phyloP scores from a whole-genome alignment of 2,888 invertebrate species.

The Deroplatys truncata region DNA sequence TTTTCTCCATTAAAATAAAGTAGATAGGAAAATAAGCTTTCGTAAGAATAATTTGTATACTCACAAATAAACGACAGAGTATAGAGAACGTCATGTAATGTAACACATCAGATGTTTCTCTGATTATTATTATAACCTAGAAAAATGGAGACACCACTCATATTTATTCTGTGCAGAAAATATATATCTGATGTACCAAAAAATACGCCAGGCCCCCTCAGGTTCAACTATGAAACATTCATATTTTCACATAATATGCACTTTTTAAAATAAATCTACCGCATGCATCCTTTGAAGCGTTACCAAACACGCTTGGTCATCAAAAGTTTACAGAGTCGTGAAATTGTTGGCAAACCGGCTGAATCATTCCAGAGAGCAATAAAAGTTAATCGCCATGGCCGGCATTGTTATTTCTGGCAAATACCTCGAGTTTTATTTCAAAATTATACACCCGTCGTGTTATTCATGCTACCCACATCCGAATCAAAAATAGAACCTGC shows the following conservation, averaged over 20 bases:
- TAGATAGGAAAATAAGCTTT: too few relatives aligned
- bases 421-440: slow-evolving; percentile 9
- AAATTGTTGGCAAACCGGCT: not conserved
- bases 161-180: too few relatives aligned
- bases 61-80: too few relatives aligned
- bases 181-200: not conserved
- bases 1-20: too few relatives aligned
- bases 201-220: not conserved
- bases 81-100: too few relatives aligned
- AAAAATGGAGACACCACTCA: too few relatives aligned
- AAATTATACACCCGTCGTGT: slow-evolving; percentile 2
- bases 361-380: not conserved
- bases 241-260: not conserved
- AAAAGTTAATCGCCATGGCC: not conserved
- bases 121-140: too few relatives aligned
- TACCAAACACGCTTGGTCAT: too few relatives aligned
- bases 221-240: not conserved
- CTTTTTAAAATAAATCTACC: not conserved
- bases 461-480: slow-evolving; percentile 7
- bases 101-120: too few relatives aligned
- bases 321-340: not conserved
- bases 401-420: slow-evolving; percentile 15
- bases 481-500: not conserved
- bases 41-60: too few relatives aligned
- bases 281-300: too few relatives aligned